Evolutionary conservation across 2,113 vertebrate genomes (phyloP).

Genomic region (Erythrocercus mccallii): DNA sequence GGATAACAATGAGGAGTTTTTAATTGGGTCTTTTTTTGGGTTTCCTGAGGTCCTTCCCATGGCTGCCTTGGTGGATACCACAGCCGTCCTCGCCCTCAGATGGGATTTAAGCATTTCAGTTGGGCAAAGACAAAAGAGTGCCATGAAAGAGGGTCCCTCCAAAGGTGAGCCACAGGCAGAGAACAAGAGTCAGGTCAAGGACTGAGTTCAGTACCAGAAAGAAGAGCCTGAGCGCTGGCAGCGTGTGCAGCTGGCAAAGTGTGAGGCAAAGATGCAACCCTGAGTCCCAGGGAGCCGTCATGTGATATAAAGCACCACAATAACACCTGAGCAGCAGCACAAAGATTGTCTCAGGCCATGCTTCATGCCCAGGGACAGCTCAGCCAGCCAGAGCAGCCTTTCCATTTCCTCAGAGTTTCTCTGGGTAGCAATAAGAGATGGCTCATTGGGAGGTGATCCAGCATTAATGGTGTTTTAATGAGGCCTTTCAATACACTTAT

Average conservation of each 20-base stretch:
- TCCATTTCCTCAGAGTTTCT: conserved; percentile 44
- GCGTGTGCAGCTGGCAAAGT: not conserved
- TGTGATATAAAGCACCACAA: not conserved
- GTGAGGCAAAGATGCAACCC: not conserved
- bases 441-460: conserved; percentile 44
- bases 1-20: conserved; percentile 57
- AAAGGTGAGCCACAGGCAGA: not conserved
- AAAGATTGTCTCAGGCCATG: not conserved
- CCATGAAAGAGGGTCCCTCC: not conserved
- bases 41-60: conserved; percentile 56
- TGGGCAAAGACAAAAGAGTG: not conserved
- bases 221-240: not conserved
- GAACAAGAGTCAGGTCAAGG: not conserved
- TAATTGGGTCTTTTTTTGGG: conserved; percentile 58
- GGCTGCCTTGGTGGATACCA: not conserved
- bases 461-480: conserved; percentile 39
- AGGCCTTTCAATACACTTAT: conserved; percentile 20
- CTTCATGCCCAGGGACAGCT: not conserved
- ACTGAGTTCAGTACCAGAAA: not conserved
- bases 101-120: not conserved
- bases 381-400: not conserved
- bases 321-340: not conserved
- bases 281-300: not conserved
- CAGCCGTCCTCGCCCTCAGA: not conserved
- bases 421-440: conserved; percentile 58